phyloP scores from a whole-genome alignment of 2,113 vertebrate genomes.

The Malurus cyaneus region DNA sequence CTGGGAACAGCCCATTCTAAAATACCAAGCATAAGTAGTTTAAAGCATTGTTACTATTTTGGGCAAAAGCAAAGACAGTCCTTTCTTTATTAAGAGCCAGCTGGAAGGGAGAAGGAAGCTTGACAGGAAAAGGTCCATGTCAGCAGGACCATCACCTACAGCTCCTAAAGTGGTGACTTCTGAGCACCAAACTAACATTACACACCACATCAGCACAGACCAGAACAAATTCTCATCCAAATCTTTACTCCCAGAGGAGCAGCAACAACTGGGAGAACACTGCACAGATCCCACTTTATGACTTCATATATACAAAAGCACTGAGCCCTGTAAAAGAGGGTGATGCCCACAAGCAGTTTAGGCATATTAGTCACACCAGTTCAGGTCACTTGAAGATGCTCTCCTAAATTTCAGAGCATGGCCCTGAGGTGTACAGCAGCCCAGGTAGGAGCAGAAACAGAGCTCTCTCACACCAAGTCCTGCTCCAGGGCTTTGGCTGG shows the following conservation, averaged over 20 bases:
- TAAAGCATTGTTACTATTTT: conserved; percentile 40
- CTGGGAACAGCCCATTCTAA: background rate
- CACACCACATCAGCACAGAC: background rate
- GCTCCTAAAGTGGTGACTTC: background rate
- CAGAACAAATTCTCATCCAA: background rate
- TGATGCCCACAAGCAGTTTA: accelerated
- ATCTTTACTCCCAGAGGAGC: background rate
- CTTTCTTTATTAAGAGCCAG: background rate
- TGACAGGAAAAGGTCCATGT: background rate
- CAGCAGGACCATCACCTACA: background rate
- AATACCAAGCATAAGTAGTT: background rate
- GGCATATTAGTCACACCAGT: background rate
- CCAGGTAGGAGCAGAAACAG: background rate
- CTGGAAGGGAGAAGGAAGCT: background rate
- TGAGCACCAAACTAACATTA: background rate
- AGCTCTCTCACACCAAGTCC: background rate
- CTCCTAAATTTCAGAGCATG: background rate
- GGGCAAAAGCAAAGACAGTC: background rate
- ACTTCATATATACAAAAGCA: background rate
- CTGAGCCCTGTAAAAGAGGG: accelerated
- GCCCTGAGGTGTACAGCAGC: background rate
- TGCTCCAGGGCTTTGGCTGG: background rate
- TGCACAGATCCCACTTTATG: background rate
- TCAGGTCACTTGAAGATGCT: background rate
- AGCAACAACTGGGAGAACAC: background rate